Base-by-base conservation (phyloP, 2,113 vertebrate species). In the Oncorhynchus keta region DNA sequence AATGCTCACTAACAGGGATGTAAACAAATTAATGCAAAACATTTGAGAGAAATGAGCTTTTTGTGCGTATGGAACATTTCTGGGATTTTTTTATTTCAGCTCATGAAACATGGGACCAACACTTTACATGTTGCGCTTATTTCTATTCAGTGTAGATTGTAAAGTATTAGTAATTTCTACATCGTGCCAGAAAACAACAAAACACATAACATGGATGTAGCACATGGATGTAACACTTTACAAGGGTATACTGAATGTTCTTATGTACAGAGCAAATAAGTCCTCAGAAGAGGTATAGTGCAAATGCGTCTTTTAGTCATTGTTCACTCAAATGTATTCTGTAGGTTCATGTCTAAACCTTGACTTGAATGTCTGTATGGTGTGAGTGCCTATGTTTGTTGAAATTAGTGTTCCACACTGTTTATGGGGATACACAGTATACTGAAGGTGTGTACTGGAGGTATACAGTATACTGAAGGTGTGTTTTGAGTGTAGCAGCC, bases 221-320 rank as follows among this genome's bases (percentile, higher is more conserved):
- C 48, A 76, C 49, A 57, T 70, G 68, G 66, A 71, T 71, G 71
- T 84, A 83, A 83, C 77, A 76, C 75, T 82, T 83, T 32, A 82
- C 77, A 78, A 48, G 2, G 32, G 59, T 24, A 65, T 59, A 68
- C 35, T 49, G 78, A 85, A 74, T 45, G 35, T 75, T 39, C 39
- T 9, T 55, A 77, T 65, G 74, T 28, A 61, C 13, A 70, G 20
- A n/a, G 20, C 59, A 61, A 39, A 39, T 9, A 39, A 39, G 39
- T 39, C 39, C 8, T 39, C 39, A 61, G n/a, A 61, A 8, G 14
- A 20, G 2, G n/a, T 62, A 22, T 62, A 62, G 18, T 62, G 59
- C 59, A n/a, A 24, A 62, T 22, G 3, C n/a, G 3, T 62, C n/a
- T 22, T 62, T 62, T n/a, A 62, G 59, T 62, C 39, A 45, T 12